These are phyloP conservation scores for Gasterosteus nipponicus DNA, from an alignment of 2,113 vertebrate species.

Conservation along the genomic window DNA sequence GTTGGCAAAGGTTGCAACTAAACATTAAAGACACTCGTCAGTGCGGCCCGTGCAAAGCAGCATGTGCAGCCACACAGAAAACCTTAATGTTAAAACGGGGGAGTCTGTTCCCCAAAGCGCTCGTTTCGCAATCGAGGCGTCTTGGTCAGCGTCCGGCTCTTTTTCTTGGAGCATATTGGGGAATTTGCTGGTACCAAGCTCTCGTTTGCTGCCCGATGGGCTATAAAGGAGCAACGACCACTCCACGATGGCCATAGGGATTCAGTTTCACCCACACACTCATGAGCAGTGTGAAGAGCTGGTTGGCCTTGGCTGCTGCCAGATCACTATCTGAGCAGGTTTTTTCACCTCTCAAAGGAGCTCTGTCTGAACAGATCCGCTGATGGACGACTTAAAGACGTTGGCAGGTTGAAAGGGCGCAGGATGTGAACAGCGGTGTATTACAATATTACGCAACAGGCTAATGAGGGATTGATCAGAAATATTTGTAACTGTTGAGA, in stretches of 20 bases:
- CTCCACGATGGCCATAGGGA: neutral
- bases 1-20: neutral
- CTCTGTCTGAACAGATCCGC: neutral
- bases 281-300: neutral
- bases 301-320: neutral
- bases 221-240: neutral
- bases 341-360: neutral
- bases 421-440: neutral
- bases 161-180: neutral
- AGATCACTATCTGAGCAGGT: neutral
- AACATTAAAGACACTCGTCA: neutral
- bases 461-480: too few species aligned
- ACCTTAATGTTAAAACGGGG: neutral
- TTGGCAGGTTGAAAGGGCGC: neutral
- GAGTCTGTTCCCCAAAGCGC: neutral
- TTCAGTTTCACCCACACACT: neutral
- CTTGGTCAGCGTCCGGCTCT: neutral
- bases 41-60: slow-evolving; percentile 6
- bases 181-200: neutral
- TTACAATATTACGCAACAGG: neutral
- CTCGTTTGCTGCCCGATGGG: slow-evolving; percentile 3
- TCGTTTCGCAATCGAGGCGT: neutral
- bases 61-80: neutral
- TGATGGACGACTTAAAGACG: neutral
- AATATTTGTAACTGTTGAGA: neutral